Evolutionary conservation across 2,113 vertebrate genomes (phyloP), one percentile per base, ranked within the genome.

Genomic region (Brachyhypopomus occidentalis): DNA sequence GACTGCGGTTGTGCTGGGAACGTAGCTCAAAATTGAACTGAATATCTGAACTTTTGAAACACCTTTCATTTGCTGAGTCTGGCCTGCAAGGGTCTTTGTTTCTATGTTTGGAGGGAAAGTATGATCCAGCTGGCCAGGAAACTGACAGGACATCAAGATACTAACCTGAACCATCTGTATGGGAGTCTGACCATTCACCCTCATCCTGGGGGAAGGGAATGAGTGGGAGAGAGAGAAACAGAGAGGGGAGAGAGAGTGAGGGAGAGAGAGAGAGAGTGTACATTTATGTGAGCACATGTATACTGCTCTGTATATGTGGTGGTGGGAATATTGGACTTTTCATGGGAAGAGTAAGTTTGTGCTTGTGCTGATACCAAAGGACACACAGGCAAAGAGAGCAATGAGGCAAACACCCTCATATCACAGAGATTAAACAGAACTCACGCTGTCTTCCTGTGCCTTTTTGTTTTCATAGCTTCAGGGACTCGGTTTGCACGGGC

Each of bases 131-230:
- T 78, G 79, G 75, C 60, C 52, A 27, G 55, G 48, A 58, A 75
- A 41, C 20, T 79, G 56, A 70, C 62, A 56, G 60, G 34, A 27
- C 75, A 55, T 82, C 63, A 75, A 34, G 62, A 48, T 36, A 36
- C 63, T 74, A 81, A 84, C 55, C 60, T 58, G 41, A 77, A 73
- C n/a, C 72, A 74, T 63, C 23, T 72, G 48, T 70, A 52, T 52
- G 66, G 63, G 67, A 20, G 73, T 52, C 25, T 66, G 73, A 63
- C 27, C 30, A 72, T 52, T 60, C 58, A 52, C 36, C 38, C 34
- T 70, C 5, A 66, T 38, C 17, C 25, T 72, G 34, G 30, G 67
- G 55, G 17, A 30, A 17, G 25, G 27, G n/a, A 30, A 16, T 1
- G 27, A 30, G 62, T 17, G 8, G 3, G 6, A 27, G 27, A 17